Evolutionary conservation across 2,797 vertebrate genomes (phyloP).

Genomic region (Onychomys torridus): DNA sequence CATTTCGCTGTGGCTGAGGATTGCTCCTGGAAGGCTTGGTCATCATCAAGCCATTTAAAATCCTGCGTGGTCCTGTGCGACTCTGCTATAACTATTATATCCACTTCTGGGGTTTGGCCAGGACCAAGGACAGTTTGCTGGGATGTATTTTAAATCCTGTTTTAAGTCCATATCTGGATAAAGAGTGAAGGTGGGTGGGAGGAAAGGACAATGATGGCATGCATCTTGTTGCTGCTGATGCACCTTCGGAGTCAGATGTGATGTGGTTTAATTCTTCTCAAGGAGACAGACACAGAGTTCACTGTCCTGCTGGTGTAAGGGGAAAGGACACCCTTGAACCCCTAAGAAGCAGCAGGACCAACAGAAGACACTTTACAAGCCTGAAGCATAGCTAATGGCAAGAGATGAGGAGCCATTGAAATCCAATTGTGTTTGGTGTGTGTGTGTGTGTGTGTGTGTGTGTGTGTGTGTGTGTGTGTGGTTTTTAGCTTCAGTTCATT

Average conservation of each 20-base stretch:
- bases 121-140: conserved; percentile 38
- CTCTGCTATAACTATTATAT: background rate
- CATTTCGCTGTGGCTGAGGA: background rate
- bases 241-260: background rate
- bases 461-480: background rate
- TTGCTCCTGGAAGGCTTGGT: background rate
- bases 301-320: background rate
- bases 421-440: background rate
- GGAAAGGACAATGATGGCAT: too few relatives aligned
- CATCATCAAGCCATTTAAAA: background rate
- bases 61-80: background rate
- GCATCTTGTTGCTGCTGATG: background rate
- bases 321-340: background rate
- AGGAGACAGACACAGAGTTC: background rate
- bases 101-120: background rate
- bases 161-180: background rate
- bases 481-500: conserved; percentile 66
- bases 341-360: background rate
- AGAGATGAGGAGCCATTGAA: conserved; percentile 67
- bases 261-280: background rate
- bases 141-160: background rate
- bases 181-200: background rate
- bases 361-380: conserved; percentile 68
- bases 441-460: background rate
- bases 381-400: conserved; percentile 17